These are phyloP conservation scores for Psylliodes chrysocephalus DNA, from an alignment of 2,888 invertebrate species.

Conservation along the genomic window DNA sequence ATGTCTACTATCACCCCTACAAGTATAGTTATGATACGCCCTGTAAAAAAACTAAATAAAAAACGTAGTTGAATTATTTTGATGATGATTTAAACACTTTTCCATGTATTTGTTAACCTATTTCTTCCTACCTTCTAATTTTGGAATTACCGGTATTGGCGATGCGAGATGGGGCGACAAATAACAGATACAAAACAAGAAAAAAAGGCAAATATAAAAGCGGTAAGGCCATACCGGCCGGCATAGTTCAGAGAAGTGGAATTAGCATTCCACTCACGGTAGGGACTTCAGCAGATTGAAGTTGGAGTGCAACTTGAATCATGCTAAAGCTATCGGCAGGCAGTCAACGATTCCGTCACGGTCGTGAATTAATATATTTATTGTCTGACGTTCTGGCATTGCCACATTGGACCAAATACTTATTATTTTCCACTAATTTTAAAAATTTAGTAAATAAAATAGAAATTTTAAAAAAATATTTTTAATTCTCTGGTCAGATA, in stretches of 20 bases:
- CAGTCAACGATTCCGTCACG: constrained; percentile 49
- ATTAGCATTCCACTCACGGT: constrained; percentile 60
- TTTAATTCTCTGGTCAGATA: no score
- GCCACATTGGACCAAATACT: constrained; percentile 8
- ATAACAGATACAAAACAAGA: constrained; percentile 27
- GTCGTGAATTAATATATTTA: constrained; percentile 41
- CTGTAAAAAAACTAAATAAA: no score
- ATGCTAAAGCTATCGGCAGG: constrained; percentile 46
- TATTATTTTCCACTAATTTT: not conserved
- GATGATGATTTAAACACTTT: no score
- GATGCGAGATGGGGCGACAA: constrained; percentile 42
- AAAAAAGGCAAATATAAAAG: constrained; percentile 33
- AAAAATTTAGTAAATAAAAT: no score
- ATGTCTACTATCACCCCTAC: no score
- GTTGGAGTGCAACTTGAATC: constrained; percentile 51
- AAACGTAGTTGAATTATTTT: no score
- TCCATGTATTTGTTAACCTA: no score
- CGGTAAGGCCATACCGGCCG: constrained; percentile 55
- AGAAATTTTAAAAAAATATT: no score
- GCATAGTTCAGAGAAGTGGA: constrained; percentile 56
- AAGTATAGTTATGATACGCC: no score
- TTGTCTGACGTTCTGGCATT: constrained; percentile 21
- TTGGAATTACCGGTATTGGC: not conserved
- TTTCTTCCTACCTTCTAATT: constrained; percentile 7
- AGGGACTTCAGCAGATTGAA: constrained; percentile 60